Percentiles rank a stretch among this genome's conserved stretches.
Evolutionary conservation across 2,113 vertebrate genomes (phyloP).

Genomic region (Labeo catla): DNA sequence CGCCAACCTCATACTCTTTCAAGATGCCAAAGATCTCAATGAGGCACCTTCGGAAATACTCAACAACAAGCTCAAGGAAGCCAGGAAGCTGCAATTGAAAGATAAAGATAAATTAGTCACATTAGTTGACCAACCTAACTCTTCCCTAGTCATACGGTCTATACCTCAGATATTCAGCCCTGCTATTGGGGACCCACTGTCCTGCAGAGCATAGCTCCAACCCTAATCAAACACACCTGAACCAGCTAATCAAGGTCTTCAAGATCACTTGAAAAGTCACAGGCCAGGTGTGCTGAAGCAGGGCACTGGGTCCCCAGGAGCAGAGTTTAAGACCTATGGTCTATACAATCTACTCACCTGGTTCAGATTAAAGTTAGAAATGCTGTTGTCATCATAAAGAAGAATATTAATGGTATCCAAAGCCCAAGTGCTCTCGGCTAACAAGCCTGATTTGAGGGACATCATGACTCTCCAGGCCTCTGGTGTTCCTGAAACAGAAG

Average conservation of each 20-base stretch:
- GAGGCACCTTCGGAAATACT: conserved; percentile 97
- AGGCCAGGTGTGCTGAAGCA: too few relatives aligned
- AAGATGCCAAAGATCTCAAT: conserved; percentile 98
- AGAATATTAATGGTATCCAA: conserved; percentile 99
- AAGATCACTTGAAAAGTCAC: too few relatives aligned
- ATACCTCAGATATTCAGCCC: not conserved
- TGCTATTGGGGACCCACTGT: too few relatives aligned
- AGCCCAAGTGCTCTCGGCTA: conserved; percentile 98
- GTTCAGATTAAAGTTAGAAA: conserved; percentile 95
- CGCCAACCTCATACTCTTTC: conserved; percentile 97
- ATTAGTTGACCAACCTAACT: not conserved
- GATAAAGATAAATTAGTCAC: not conserved
- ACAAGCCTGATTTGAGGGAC: conserved; percentile 96
- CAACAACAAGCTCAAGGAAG: conserved; percentile 94
- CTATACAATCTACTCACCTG: conserved; percentile 78
- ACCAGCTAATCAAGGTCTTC: too few relatives aligned
- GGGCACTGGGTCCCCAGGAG: too few relatives aligned
- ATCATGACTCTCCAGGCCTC: conserved; percentile 99
- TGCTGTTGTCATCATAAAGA: conserved; percentile 96
- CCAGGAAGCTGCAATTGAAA: conserved; percentile 85
- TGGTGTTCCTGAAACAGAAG: conserved; percentile 85
- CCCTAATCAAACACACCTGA: too few relatives aligned
- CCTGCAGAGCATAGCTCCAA: too few relatives aligned
- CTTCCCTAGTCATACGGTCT: not conserved
- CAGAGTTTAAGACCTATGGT: not conserved